phyloP scores from a whole-genome alignment of 2,888 invertebrate genomes.

The Orthosia incerta region DNA sequence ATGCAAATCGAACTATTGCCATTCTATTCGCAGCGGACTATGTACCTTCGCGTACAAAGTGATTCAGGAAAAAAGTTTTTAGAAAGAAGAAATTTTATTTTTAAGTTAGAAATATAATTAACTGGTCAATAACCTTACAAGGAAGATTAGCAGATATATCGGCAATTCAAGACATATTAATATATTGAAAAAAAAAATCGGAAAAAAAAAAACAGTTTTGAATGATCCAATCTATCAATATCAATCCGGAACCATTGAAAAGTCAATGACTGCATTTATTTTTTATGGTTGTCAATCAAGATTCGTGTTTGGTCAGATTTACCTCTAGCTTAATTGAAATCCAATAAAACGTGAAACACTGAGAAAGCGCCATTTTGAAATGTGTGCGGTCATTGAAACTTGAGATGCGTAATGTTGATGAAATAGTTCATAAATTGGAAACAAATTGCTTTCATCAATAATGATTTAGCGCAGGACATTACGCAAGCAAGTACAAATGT shows the following conservation, averaged over 20 bases:
- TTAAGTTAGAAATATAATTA: neutral
- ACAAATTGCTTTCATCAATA: slow-evolving; percentile 36
- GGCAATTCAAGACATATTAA: slow-evolving; percentile 14
- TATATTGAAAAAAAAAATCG: slow-evolving; percentile 17
- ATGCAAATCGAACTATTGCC: slow-evolving; percentile 71
- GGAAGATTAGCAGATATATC: slow-evolving; percentile 16
- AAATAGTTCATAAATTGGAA: slow-evolving; percentile 20
- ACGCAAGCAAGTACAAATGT: slow-evolving; percentile 67
- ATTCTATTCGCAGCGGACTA: slow-evolving; percentile 65
- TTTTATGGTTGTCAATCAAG: slow-evolving; percentile 62
- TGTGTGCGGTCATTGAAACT: slow-evolving; percentile 36
- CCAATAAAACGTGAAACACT: slow-evolving; percentile 47
- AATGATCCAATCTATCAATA: slow-evolving; percentile 51
- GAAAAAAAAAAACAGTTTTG: slow-evolving; percentile 41
- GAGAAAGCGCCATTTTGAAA: slow-evolving; percentile 26
- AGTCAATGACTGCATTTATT: slow-evolving; percentile 65
- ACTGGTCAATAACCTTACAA: slow-evolving; percentile 22
- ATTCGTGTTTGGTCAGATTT: slow-evolving; percentile 41
- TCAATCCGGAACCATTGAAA: slow-evolving; percentile 58
- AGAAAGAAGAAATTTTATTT: neutral
- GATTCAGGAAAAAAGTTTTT: slow-evolving; percentile 3
- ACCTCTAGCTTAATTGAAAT: slow-evolving; percentile 55
- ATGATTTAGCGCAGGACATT: slow-evolving; percentile 72
- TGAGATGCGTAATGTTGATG: slow-evolving; percentile 16
- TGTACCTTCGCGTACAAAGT: slow-evolving; percentile 62